Evolutionary conservation across 2,113 vertebrate species (phyloP).

Genomic region (Channa argus): DNA sequence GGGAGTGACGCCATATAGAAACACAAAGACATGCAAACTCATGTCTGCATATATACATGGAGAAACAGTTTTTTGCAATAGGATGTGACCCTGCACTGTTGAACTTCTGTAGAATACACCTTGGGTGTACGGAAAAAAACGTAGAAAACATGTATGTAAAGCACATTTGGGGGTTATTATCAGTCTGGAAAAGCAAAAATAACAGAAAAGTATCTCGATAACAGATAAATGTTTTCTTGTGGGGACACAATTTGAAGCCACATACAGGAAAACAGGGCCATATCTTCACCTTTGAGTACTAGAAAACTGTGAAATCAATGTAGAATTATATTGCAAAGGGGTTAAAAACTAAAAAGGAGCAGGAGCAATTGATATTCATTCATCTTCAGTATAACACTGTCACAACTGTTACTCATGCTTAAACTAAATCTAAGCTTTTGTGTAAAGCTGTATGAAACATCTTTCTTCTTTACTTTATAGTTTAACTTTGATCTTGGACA

Average conservation of each 20-base stretch:
- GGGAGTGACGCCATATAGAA: constrained; percentile 45
- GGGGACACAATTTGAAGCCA: too few relatives aligned
- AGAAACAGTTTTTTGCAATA: constrained; percentile 29
- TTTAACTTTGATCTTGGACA: constrained; percentile 12
- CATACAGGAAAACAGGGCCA: constrained; percentile 5
- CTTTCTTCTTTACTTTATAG: not conserved
- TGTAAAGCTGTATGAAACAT: constrained; percentile 2
- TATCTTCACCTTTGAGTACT: constrained; percentile 39
- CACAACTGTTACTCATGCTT: not conserved
- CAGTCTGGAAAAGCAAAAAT: too few relatives aligned
- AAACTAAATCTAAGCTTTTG: constrained; percentile 8
- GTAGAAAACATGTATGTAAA: constrained; percentile 2
- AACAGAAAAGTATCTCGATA: too few relatives aligned
- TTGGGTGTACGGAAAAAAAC: constrained; percentile 41
- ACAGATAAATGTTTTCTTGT: too few relatives aligned
- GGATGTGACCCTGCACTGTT: constrained; percentile 2
- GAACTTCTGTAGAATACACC: not conserved
- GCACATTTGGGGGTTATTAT: too few relatives aligned
- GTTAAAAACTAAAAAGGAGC: constrained; percentile 33
- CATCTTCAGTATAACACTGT: not conserved
- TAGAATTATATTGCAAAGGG: constrained; percentile 54
- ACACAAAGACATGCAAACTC: constrained; percentile 42
- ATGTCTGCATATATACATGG: constrained; percentile 1
- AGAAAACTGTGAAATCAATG: constrained; percentile 65
- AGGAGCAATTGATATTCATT: not conserved